phyloP scores from a whole-genome alignment of 2,113 vertebrate genomes.

The Oryzias melastigma region DNA sequence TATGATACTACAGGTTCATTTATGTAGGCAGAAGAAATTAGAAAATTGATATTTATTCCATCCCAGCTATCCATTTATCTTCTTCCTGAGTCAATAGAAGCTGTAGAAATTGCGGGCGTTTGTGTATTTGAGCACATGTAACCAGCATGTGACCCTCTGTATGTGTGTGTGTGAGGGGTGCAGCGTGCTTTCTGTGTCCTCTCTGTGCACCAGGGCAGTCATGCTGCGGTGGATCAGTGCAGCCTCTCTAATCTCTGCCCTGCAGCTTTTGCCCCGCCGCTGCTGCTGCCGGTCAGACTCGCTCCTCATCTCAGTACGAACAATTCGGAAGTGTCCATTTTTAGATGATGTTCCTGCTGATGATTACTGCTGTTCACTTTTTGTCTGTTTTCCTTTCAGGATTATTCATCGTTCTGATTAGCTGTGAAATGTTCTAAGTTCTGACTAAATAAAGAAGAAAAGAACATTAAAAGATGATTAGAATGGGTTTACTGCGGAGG shows the following conservation, averaged over 20 bases:
- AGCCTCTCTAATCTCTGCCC: slow-evolving; percentile 45
- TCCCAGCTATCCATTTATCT: slow-evolving; percentile 16
- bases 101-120: neutral
- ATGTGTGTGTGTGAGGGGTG: slow-evolving; percentile 10
- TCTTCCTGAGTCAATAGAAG: slow-evolving; percentile 18
- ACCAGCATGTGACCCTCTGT: slow-evolving; percentile 40
- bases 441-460: neutral
- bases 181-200: slow-evolving; percentile 21
- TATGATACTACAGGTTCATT: too few species aligned
- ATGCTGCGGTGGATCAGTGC: slow-evolving; percentile 48
- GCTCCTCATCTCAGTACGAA: slow-evolving; percentile 20
- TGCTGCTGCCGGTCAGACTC: slow-evolving; percentile 46
- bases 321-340: neutral
- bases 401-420: too few species aligned
- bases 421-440: neutral
- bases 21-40: too few species aligned
- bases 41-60: neutral
- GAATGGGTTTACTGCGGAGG: neutral
- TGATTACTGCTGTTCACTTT: neutral
- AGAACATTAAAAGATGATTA: neutral
- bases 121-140: slow-evolving; percentile 42
- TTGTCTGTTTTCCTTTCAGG: neutral
- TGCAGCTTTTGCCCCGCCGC: slow-evolving; percentile 14
- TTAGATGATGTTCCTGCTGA: neutral
- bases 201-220: slow-evolving; percentile 21